A percentile compares a stretch with the other conserved stretches of the same genome.
Evolutionary conservation across 2,888 invertebrate species (phyloP).

Genomic region (Drosophila mercatorum): DNA sequence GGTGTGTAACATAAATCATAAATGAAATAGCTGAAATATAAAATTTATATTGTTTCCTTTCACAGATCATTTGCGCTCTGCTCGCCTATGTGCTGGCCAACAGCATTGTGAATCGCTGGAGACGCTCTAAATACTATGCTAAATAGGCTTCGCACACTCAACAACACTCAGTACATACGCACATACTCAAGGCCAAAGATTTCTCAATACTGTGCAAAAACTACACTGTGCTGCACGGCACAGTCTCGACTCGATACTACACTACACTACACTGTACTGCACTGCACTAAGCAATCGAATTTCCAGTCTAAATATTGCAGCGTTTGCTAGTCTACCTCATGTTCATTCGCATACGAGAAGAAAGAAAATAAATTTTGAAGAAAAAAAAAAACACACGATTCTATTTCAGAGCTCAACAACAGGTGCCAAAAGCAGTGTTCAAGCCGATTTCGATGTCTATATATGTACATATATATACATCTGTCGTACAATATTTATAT

Average conservation of each 20-base stretch:
- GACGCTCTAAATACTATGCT: constrained; percentile 81
- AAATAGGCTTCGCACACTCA: constrained; percentile 59
- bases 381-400: constrained; percentile 8
- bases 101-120: constrained; percentile 82
- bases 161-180: constrained; percentile 27
- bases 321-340: constrained; percentile 73
- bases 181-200: constrained; percentile 79
- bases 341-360: constrained; percentile 37
- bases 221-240: constrained; percentile 10
- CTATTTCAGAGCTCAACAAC: constrained; percentile 42
- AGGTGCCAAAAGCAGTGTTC: constrained; percentile 62
- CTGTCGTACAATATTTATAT: constrained; percentile 38
- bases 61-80: constrained; percentile 76
- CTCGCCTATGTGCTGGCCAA: constrained; percentile 79
- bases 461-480: constrained; percentile 3
- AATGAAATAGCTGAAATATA: not conserved
- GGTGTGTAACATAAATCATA: constrained; percentile 48
- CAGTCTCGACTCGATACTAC: constrained; percentile 13
- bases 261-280: constrained; percentile 7
- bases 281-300: constrained; percentile 52
- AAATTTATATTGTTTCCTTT: constrained; percentile 7
- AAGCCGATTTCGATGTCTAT: constrained; percentile 51
- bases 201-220: constrained; percentile 64
- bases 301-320: constrained; percentile 53
- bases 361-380: constrained; percentile 1